Base-by-base conservation (phyloP, 2,797 vertebrate species). In the Philypnodon macrostomus region DNA sequence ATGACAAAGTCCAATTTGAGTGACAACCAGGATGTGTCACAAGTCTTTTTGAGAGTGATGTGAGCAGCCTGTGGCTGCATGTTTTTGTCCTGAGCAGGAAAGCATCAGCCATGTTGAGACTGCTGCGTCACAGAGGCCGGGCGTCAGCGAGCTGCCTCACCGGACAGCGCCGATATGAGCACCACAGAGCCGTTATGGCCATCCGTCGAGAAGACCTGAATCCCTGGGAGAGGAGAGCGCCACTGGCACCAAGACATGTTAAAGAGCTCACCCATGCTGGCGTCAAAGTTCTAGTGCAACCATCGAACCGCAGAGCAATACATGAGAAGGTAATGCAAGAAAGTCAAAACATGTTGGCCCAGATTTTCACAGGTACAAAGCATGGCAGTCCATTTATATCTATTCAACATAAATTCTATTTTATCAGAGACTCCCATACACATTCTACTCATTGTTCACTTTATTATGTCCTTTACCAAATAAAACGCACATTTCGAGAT, bases 141-240 rank as follows among this genome's bases (percentile, higher is more conserved):
- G 66, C 82, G 55, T 69, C 72, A 35, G 63, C 30, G 1, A 47
- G 70, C 64, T 72, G 59, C 49, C 8, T 75, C 3, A 7, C 30
- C 1, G 54, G 30, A 13, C 88, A 86, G 3, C 18, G 58, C 1
- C 82, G 87, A 47, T 47, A 73, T 29, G 67, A 81, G 47, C 89
- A 91, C 72, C 87, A 81, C 41, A 82, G 80, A 32, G 81, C 85
- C 0, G 81, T 96, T 66, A 72, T 98, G 74, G 96, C 93, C 1
- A 89, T 99, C 77, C 89, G 96, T 18, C 87, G 97, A 1, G 97
- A 99, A 61, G 97, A 99, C 31, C 69, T 97, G 56, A 98, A 93
- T 1, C 92, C 88, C 0, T 99, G 97, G 97, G 97, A 99, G 79
- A 87, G 97, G 45, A 90, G 97, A 65, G 96, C 95, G 0, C 97